Evolutionary conservation across 2,113 vertebrate genomes (phyloP).

Genomic region (Apteryx owenii): DNA sequence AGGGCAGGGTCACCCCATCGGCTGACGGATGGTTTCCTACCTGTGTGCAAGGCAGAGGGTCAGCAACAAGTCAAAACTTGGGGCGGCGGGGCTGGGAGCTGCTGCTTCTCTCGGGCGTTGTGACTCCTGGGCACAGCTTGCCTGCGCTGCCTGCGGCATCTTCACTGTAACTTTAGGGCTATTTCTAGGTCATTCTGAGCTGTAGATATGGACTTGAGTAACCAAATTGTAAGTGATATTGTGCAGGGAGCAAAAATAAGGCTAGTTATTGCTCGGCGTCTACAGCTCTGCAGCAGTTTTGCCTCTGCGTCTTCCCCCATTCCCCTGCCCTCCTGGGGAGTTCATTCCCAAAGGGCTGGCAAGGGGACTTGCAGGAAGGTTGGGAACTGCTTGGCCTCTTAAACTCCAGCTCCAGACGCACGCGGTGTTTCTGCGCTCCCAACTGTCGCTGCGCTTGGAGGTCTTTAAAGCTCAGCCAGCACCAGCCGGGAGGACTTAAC

Average conservation of each 20-base stretch:
- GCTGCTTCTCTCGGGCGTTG: no score
- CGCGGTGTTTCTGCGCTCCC: accelerated
- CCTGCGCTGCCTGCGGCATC: not conserved
- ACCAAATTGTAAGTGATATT: not conserved
- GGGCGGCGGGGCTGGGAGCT: not conserved
- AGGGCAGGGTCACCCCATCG: not conserved
- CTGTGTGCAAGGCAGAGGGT: no score
- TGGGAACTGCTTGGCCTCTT: not conserved
- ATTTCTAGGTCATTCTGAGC: not conserved
- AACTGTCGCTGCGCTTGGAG: not conserved
- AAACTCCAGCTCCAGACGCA: not conserved
- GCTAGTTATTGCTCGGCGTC: not conserved
- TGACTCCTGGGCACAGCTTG: no score
- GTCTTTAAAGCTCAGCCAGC: not conserved
- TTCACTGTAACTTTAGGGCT: no score
- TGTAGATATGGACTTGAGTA: not conserved
- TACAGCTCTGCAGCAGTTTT: not conserved
- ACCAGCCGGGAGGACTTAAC: accelerated
- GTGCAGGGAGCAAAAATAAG: not conserved
- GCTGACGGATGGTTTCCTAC: not conserved
- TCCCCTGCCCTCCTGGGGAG: not conserved
- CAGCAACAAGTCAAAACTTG: no score
- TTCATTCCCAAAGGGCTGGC: not conserved
- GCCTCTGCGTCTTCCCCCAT: not conserved
- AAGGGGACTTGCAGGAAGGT: not conserved